Conservation (phyloP, 2,797 vertebrate species). For the Lemur catta region DNA sequence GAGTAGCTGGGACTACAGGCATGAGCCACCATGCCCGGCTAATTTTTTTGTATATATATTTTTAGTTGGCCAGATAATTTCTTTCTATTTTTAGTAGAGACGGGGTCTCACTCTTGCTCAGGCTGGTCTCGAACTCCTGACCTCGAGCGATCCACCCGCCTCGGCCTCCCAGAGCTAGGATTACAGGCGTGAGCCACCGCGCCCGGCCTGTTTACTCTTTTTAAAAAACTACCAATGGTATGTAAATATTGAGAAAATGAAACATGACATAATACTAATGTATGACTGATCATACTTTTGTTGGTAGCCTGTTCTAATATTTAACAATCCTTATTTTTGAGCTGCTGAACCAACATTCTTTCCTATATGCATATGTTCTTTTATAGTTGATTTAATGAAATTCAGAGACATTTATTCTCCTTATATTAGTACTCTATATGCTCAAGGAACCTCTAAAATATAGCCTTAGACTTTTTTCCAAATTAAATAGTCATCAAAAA, state of each 20-base stretch:
- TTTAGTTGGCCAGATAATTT: no score
- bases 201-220: not conserved
- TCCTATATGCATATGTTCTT: not conserved
- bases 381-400: not conserved
- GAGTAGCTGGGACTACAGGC: no score
- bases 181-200: no score
- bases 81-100: no score
- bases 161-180: no score
- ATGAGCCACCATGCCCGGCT: no score
- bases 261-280: not conserved
- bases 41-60: no score
- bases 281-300: not conserved
- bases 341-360: not conserved
- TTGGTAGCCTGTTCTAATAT: not conserved
- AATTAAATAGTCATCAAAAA: not conserved
- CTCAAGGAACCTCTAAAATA: slow-evolving; percentile 27
- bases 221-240: not conserved
- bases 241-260: slow-evolving; percentile 2
- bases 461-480: not conserved
- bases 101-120: no score
- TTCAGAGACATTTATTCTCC: not conserved
- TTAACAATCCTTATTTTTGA: slow-evolving; percentile 27
- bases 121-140: no score
- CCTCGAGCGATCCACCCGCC: no score
- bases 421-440: not conserved